Base-by-base conservation (phyloP, 2,113 vertebrate species). In the Puma concolor region DNA sequence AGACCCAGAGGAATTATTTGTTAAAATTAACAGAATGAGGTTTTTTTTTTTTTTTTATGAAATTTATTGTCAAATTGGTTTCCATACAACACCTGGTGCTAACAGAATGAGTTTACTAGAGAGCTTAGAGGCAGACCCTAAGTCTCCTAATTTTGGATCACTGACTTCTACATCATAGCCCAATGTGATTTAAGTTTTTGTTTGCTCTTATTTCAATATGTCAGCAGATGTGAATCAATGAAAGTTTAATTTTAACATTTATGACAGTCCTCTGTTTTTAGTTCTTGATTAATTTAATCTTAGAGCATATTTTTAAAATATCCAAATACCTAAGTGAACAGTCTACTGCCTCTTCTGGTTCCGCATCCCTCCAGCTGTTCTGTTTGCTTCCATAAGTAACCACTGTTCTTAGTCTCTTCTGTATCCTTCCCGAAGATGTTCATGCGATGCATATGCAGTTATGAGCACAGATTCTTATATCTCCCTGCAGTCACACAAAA, bases 221-320 rank as follows among this genome's bases (percentile, higher is more conserved):
- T 88, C 71, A 63, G 87, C 52, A 91, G 25, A 77, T 77, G 89
- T 90, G 95, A 91, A 67, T 50, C n/a, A 81, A 16, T 69, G 16
- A 57, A 95, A 72, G n/a, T 77, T 95, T 27, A 87, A 38, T 67
- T 94, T 94, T 81, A 90, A 80, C 19, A 66, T 93, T 84, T 72
- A 38, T 84, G 57, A 38, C 23, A 89, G 9, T 89, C 15, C 60
- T 96, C 31, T 85, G 2, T 71, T 92, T 94, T 69, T 83, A 48
- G 19, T 67, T 79, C 21, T 60, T 69, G 69, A 81, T 95, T 87
- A 92, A 87, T 80, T 80, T 86, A 77, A 50, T 92, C 92, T 92
- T 66, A 16, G 63, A 81, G 31, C 57, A 31, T 72, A 27, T 85
- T 69, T 29, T 79, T 90, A 19, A 84, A 48, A 90, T 87, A 50